Conservation (phyloP, 2,797 vertebrate species). For the Streptopelia turtur region DNA sequence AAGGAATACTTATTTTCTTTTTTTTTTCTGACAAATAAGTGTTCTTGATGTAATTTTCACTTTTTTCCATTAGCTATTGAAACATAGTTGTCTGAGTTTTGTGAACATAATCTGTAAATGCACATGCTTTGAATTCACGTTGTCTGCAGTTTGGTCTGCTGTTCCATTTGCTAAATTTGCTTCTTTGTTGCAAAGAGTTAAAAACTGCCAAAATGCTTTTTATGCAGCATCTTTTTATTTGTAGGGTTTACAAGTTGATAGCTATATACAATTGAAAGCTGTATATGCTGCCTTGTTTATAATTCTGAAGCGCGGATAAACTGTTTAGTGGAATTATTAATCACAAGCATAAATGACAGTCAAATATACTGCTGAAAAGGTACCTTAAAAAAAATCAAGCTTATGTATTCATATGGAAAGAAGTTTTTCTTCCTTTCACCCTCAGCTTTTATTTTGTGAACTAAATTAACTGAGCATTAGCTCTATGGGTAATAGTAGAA, state of each 20-base stretch:
- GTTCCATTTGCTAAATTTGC: neutral
- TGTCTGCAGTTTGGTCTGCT: neutral
- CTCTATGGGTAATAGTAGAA: neutral
- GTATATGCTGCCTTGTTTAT: neutral
- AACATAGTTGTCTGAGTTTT: neutral
- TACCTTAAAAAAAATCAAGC: neutral
- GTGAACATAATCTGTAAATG: neutral
- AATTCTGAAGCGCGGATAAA: accelerated
- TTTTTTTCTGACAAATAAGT: neutral
- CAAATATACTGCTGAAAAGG: neutral
- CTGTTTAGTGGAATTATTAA: neutral
- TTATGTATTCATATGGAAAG: neutral
- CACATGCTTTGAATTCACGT: neutral
- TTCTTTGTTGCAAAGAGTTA: neutral
- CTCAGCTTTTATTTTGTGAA: neutral
- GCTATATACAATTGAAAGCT: neutral
- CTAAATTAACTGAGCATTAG: neutral
- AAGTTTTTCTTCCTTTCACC: neutral
- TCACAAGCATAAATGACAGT: neutral
- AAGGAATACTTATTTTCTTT: neutral
- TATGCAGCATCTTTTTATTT: neutral
- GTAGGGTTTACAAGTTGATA: neutral
- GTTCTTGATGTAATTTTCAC: neutral
- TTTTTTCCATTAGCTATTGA: neutral
- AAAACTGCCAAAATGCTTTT: neutral